Evolutionary conservation across 2,797 vertebrate species (phyloP).

Genomic region (Danio jaintianensis): DNA sequence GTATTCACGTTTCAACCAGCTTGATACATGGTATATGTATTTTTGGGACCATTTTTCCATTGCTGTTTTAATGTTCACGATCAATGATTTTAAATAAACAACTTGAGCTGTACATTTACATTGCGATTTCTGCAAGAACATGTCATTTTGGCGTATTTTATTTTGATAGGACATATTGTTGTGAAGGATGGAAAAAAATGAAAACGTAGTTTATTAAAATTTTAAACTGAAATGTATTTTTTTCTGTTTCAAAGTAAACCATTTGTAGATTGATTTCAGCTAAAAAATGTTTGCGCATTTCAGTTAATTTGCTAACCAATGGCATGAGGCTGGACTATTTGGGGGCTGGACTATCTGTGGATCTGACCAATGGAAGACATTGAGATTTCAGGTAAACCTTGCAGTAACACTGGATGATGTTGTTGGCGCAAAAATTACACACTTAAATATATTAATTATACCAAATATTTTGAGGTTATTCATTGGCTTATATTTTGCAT

Average conservation of each 20-base stretch:
- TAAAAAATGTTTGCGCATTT: background rate
- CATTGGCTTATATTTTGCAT: slow-evolving; percentile 2
- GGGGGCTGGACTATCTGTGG: background rate
- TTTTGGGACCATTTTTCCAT: slow-evolving; percentile 55
- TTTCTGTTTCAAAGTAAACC: too few relatives aligned
- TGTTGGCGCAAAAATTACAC: background rate
- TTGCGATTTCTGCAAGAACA: background rate
- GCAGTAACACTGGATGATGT: background rate
- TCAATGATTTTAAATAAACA: slow-evolving; percentile 67
- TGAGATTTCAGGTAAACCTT: background rate
- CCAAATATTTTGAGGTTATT: background rate
- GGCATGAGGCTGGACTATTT: too few relatives aligned
- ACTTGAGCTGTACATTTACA: slow-evolving; percentile 35
- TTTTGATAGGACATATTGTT: background rate
- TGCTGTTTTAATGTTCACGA: slow-evolving; percentile 62
- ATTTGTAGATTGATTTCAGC: background rate
- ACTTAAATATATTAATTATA: background rate
- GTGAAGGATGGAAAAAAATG: too few relatives aligned
- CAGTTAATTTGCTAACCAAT: background rate
- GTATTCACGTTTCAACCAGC: slow-evolving; percentile 44
- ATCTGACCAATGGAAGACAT: background rate
- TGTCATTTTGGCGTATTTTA: background rate
- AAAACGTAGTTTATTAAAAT: too few relatives aligned
- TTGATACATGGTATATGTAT: slow-evolving; percentile 59
- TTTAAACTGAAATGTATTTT: too few relatives aligned